These are phyloP conservation scores for Promerops cafer DNA, from an alignment of 2,113 vertebrate genomes.

Conservation along the genomic window DNA sequence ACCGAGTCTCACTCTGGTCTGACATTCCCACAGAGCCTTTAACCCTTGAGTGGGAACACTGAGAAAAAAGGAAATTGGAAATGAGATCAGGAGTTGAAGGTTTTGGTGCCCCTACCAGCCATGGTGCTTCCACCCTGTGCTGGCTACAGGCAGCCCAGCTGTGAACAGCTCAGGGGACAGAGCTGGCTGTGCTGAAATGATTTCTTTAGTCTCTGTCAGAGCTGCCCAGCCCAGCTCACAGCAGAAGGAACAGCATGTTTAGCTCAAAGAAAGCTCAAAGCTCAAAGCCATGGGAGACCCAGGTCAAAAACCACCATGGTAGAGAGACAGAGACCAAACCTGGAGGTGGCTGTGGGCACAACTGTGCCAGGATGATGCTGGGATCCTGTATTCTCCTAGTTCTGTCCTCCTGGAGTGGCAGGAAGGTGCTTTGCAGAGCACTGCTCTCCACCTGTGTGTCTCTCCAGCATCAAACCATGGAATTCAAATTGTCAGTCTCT, in stretches of 20 bases:
- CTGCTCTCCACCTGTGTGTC: not conserved
- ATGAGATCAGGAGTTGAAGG: not conserved
- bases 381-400: not conserved
- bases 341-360: not conserved
- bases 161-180: not conserved
- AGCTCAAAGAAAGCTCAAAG: no score
- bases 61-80: not conserved
- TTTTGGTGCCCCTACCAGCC: not conserved
- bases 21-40: not conserved
- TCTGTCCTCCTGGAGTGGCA: not conserved
- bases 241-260: not conserved
- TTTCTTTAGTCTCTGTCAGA: not conserved
- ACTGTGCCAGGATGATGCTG: accelerated
- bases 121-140: not conserved
- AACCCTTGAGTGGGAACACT: not conserved
- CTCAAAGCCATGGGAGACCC: accelerated
- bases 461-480: not conserved
- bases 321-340: not conserved
- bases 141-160: not conserved
- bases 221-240: not conserved
- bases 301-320: not conserved
- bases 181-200: not conserved
- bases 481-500: not conserved
- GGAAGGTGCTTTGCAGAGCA: not conserved
- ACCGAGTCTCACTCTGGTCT: accelerated